Conservation (phyloP, 2,797 vertebrate species). For the Neostethus bicornis region DNA sequence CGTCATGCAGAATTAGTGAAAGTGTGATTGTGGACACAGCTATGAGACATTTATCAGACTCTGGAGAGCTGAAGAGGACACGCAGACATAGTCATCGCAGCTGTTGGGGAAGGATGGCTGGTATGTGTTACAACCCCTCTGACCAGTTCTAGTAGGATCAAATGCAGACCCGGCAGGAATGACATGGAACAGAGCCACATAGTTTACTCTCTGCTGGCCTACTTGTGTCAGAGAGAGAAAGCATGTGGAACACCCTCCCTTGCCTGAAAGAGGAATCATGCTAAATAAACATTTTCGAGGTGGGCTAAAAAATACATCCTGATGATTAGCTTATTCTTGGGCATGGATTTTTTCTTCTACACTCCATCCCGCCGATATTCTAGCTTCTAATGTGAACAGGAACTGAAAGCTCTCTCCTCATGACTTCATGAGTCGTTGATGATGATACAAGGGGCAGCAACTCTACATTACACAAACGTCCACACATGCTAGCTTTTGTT, state of each 20-base stretch:
- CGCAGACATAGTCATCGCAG: conserved; percentile 32
- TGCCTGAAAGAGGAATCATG: too few relatives aligned
- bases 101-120: conserved; percentile 28
- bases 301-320: too few relatives aligned
- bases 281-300: too few relatives aligned
- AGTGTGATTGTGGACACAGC: background rate
- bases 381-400: too few relatives aligned
- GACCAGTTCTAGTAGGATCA: conserved; percentile 36
- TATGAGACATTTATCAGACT: conserved; percentile 1
- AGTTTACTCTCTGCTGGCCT: conserved; percentile 39
- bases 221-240: conserved; percentile 45
- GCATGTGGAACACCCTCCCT: conserved; percentile 11
- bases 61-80: background rate
- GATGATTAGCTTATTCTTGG: too few relatives aligned
- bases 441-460: background rate
- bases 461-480: conserved; percentile 11
- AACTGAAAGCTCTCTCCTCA: too few relatives aligned
- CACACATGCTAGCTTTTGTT: conserved; percentile 10
- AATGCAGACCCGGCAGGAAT: conserved; percentile 48
- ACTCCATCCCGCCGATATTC: too few relatives aligned
- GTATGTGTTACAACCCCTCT: conserved; percentile 20
- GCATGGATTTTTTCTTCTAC: too few relatives aligned
- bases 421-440: conserved; percentile 21
- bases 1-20: background rate
- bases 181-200: conserved; percentile 49